A percentile compares a stretch with the other conserved stretches of the same genome.
These are phyloP conservation scores for Epistrophe grossulariae DNA, from an alignment of 2,888 invertebrate species.

Conservation along the genomic window DNA sequence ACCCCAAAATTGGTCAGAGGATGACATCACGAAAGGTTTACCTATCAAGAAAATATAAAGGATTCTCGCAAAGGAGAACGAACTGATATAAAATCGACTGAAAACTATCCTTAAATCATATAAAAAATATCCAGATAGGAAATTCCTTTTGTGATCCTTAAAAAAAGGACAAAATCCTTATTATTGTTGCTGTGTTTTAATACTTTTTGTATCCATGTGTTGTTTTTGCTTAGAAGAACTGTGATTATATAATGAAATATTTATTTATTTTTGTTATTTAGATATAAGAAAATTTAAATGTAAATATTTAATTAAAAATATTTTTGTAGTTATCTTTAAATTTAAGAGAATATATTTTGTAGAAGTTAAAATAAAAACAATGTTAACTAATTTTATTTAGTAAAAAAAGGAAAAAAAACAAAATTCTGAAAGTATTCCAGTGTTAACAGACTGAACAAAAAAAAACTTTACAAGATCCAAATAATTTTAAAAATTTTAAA, in stretches of 20 bases:
- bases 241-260: conserved; percentile 68
- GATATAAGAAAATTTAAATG: conserved; percentile 35
- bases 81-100: conserved; percentile 46
- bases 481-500: not conserved
- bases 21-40: conserved; percentile 51
- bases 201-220: conserved; percentile 6
- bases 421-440: conserved; percentile 15
- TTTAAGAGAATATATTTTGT: conserved; percentile 2
- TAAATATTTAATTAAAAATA: conserved; percentile 21
- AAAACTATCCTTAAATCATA: conserved; percentile 13
- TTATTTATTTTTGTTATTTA: conserved; percentile 54
- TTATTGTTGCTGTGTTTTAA: conserved; percentile 25
- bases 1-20: conserved; percentile 56
- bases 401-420: not conserved
- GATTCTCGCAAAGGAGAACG: not conserved
- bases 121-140: not conserved
- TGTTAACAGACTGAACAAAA: conserved; percentile 15
- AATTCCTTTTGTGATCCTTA: conserved; percentile 51
- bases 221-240: conserved; percentile 41
- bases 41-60: conserved; percentile 43
- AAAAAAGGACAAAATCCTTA: not conserved
- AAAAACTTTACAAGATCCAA: not conserved
- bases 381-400: conserved; percentile 45
- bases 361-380: conserved; percentile 7
- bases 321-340: not conserved